phyloP scores from a whole-genome alignment of 2,113 vertebrate genomes.

The Phylloscopus whistleri region DNA sequence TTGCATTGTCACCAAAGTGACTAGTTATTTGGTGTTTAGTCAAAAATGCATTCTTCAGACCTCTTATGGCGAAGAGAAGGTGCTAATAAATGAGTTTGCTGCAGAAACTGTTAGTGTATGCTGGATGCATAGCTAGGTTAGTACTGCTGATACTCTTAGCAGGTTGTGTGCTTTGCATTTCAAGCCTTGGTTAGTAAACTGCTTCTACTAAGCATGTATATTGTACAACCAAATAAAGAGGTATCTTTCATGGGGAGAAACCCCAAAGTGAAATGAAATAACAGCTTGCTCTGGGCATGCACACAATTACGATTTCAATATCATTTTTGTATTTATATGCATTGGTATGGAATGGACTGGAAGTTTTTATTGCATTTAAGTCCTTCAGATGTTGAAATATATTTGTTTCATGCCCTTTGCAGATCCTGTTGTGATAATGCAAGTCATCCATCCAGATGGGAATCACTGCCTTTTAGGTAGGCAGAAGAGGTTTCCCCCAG shows the following conservation, averaged over 20 bases:
- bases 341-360: background rate
- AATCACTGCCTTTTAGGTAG: constrained; percentile 91
- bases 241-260: background rate
- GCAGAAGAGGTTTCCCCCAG: constrained; percentile 85
- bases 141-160: background rate
- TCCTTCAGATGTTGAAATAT: background rate
- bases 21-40: background rate
- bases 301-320: background rate
- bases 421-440: constrained; percentile 98
- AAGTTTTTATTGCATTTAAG: background rate
- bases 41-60: background rate
- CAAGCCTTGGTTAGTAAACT: background rate
- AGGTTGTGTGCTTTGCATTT: background rate
- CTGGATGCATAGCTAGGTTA: background rate
- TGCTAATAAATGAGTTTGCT: background rate
- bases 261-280: background rate
- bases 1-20: background rate
- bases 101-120: background rate
- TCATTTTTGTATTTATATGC: background rate
- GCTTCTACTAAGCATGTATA: background rate
- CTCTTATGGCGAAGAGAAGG: background rate
- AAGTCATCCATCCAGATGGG: constrained; percentile 92
- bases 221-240: background rate
- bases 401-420: background rate
- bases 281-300: background rate